Conservation (phyloP, 2,888 invertebrate genomes). For the Bibio marci region DNA sequence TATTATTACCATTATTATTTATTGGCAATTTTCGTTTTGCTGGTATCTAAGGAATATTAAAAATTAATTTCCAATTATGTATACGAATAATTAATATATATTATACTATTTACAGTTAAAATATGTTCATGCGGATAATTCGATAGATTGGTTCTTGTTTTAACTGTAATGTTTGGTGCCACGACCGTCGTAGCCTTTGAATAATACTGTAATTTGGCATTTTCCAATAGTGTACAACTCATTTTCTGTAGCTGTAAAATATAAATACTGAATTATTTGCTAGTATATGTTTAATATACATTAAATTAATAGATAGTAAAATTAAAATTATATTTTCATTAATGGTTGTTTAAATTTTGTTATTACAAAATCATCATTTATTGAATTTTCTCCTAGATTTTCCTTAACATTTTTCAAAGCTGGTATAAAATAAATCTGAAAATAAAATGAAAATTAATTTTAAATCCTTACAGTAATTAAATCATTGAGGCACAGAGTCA, state of each 20-base stretch:
- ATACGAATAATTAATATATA: too few species aligned
- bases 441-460: conserved; percentile 11
- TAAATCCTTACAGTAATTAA: too few species aligned
- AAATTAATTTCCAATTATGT: too few species aligned
- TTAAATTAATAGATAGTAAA: too few species aligned
- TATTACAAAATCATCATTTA: conserved; percentile 37
- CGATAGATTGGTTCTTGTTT: too few species aligned
- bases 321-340: too few species aligned
- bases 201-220: conserved; percentile 26
- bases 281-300: too few species aligned
- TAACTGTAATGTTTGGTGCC: too few species aligned
- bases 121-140: too few species aligned
- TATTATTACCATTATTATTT: not conserved
- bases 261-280: conserved; percentile 27
- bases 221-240: conserved; percentile 26
- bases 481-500: too few species aligned
- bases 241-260: conserved; percentile 22
- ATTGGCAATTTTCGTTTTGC: conserved; percentile 2
- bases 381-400: conserved; percentile 38
- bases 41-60: not conserved
- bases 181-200: conserved; percentile 5
- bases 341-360: too few species aligned
- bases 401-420: conserved; percentile 42
- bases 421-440: conserved; percentile 40
- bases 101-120: not conserved